phyloP scores from a whole-genome alignment of 1,140 invertebrate genomes.

The Galleria mellonella region DNA sequence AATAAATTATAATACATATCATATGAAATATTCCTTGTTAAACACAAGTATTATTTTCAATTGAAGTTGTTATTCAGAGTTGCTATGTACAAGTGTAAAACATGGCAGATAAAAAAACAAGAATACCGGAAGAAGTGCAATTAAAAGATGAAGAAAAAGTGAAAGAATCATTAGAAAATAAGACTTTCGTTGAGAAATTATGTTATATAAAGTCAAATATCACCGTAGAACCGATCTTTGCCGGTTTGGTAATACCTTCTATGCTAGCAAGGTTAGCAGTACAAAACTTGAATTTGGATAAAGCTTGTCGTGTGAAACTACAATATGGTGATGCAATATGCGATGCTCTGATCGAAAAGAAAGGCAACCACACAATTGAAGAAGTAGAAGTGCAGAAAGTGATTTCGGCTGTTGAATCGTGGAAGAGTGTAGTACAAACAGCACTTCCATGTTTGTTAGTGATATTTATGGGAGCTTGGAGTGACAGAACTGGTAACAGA shows the following conservation, averaged over 20 bases:
- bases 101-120: constrained; percentile 7
- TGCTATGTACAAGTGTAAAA: too few species aligned
- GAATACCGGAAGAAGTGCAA: constrained; percentile 32
- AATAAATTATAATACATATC: not conserved
- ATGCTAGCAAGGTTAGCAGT: constrained; percentile 70
- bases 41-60: constrained; percentile 3
- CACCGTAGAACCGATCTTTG: constrained; percentile 74
- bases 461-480: constrained; percentile 78
- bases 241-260: constrained; percentile 72
- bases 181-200: constrained; percentile 34
- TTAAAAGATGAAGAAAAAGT: constrained; percentile 25
- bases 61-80: not conserved
- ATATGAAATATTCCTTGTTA: not conserved
- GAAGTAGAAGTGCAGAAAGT: constrained; percentile 72
- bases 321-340: constrained; percentile 70
- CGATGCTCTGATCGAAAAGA: constrained; percentile 63
- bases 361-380: constrained; percentile 58
- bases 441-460: constrained; percentile 74
- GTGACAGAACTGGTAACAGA: constrained; percentile 75
- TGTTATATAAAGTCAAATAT: constrained; percentile 50
- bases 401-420: constrained; percentile 72
- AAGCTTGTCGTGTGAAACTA: constrained; percentile 76
- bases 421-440: constrained; percentile 75
- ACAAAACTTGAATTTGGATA: constrained; percentile 77
- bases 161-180: constrained; percentile 19